These are phyloP conservation scores for Gobiocypris rarus DNA, from an alignment of 2,113 vertebrate genomes.

Conservation along the genomic window DNA sequence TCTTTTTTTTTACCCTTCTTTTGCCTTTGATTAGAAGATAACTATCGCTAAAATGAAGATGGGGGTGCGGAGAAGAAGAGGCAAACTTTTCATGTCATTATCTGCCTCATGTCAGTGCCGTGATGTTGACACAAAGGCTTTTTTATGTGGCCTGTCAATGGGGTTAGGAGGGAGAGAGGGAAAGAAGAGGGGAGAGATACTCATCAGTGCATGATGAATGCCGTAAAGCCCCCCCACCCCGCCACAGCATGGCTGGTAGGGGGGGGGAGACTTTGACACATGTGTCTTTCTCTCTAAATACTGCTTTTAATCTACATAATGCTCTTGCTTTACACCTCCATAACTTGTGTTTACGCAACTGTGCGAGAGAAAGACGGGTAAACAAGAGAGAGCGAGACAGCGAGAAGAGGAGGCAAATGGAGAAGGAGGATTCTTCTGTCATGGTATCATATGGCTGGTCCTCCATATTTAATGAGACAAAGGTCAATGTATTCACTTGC, in stretches of 20 bases:
- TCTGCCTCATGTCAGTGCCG: conserved; percentile 78
- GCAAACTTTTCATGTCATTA: conserved; percentile 84
- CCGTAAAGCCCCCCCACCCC: conserved; percentile 44
- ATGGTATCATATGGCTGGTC: conserved; percentile 82
- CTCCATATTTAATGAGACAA: conserved; percentile 92
- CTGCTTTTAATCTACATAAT: conserved; percentile 46
- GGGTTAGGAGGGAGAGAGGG: conserved; percentile 77
- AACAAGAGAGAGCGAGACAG: conserved; percentile 50
- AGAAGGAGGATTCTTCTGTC: conserved; percentile 68
- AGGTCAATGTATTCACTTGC: conserved; percentile 92
- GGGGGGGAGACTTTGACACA: conserved; percentile 47
- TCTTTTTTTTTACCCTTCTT: conserved; percentile 65
- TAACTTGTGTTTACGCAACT: conserved; percentile 41
- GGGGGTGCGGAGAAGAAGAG: conserved; percentile 48
- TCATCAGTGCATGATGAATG: conserved; percentile 71
- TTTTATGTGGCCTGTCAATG: conserved; percentile 85
- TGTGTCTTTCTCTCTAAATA: conserved; percentile 49
- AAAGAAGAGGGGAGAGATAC: conserved; percentile 65
- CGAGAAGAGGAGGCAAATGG: conserved; percentile 49
- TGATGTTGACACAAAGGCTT: conserved; percentile 82
- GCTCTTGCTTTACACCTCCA: conserved; percentile 56
- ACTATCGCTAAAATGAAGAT: conserved; percentile 66
- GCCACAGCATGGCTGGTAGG: conserved; percentile 44
- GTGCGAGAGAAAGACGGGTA: conserved; percentile 24
- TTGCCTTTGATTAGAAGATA: conserved; percentile 75